These are phyloP conservation scores for Seriola rivoliana DNA, from an alignment of 2,113 vertebrate species.

Conservation along the genomic window DNA sequence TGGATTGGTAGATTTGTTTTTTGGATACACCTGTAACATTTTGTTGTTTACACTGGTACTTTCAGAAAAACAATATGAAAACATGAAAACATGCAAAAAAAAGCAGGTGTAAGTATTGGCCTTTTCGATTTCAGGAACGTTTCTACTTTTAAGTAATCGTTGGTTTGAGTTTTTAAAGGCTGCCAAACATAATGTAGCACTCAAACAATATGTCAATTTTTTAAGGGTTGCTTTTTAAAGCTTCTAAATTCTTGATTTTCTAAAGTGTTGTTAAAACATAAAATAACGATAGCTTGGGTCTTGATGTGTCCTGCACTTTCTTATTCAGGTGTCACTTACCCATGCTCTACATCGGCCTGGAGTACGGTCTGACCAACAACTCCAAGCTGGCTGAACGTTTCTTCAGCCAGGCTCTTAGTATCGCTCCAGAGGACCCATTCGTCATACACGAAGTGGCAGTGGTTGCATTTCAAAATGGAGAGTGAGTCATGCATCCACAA, in stretches of 20 bases:
- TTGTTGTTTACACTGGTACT: neutral
- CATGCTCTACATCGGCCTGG: constrained; percentile 98
- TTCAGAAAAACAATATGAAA: neutral
- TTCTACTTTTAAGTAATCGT: no score
- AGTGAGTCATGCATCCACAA: constrained; percentile 88
- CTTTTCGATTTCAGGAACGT: no score
- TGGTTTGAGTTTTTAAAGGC: no score
- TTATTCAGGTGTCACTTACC: constrained; percentile 93
- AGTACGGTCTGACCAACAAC: constrained; percentile 99
- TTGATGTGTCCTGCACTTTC: neutral
- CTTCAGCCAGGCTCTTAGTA: constrained; percentile 97
- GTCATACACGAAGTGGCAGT: constrained; percentile 99
- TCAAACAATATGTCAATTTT: no score
- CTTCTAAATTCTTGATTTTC: neutral
- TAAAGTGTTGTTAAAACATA: neutral
- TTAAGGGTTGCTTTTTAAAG: no score
- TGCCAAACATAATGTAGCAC: neutral
- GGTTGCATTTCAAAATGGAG: constrained; percentile 98
- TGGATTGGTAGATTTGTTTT: neutral
- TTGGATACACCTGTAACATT: neutral
- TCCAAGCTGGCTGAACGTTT: constrained; percentile 98
- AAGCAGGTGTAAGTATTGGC: neutral
- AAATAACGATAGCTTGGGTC: neutral
- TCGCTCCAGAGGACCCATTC: constrained; percentile 98
- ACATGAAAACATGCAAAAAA: neutral